Base-by-base conservation (phyloP, 1,140 invertebrate genomes). In the Microplitis demolitor region DNA sequence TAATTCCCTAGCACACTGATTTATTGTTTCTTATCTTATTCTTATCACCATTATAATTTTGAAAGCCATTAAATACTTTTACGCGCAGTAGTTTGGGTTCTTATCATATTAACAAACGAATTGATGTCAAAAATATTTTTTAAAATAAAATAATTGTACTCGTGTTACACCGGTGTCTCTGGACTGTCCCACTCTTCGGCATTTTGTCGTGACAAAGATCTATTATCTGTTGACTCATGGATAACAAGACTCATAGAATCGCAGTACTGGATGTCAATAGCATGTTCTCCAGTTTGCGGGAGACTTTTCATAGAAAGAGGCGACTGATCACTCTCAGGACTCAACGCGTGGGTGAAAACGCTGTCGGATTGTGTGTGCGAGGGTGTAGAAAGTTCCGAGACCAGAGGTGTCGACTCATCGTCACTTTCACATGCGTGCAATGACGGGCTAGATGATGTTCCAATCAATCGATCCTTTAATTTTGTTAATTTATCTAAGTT, bases 331-430 rank as follows among this genome's bases (percentile, higher is more conserved):
- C 75, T 81, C n/a, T 74, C 76, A 3, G 79, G 79, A 64, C 79
- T 83, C 1, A 61, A 31, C 9, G 50, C 39, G 35, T 60, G 58
- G n/a, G 33, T 69, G 9, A 69, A 71, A 4, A 75, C 69, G 9
- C 70, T 62, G 33, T 75, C 66, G 0, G 80, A 78, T n/a, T 79
- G 79, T 0, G 81, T 81, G 45, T 83, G 80, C 1, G 79, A 71
- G 2, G 87, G 87, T 0, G 87, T 87, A 1, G 86, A 85, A 8
- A 87, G 34, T 68, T 88, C 84, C 0, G 88, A 89, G 5, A 91
- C 90, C 4, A 91, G 83, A 31, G 90, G 91, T 9, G 90, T 91
- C 0, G 89, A 90, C 78, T 92, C 91, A 76, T 91, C 90, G 76
- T 91, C 90, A 78, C 88, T 89, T n/a, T 84, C 82, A 2, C 80